phyloP scores from a whole-genome alignment of 30 jellyfish, hydroid and myxozoan genomes.

The Aurelia sp. region DNA sequence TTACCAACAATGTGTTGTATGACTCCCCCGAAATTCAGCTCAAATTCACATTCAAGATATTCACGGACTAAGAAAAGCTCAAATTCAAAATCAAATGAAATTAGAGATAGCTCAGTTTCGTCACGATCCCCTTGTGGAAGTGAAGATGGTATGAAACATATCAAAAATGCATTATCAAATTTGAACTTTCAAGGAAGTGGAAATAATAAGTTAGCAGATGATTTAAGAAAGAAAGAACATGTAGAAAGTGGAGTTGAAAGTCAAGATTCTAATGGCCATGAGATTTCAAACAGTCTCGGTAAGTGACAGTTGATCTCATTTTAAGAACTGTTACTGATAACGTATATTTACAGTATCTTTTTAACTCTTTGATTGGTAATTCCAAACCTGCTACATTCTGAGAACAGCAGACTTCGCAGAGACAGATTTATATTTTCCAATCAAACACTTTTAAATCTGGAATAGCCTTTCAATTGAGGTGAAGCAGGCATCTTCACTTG shows the following conservation, averaged over 20 bases:
- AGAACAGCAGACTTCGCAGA: too few relatives aligned
- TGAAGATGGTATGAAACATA: conserved; percentile 64
- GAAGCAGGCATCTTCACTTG: too few relatives aligned
- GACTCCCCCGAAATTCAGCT: conserved; percentile 96
- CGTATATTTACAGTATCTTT: too few relatives aligned
- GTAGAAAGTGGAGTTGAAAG: conserved; percentile 97
- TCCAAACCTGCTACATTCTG: too few relatives aligned
- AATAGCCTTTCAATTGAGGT: too few relatives aligned
- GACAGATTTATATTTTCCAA: too few relatives aligned
- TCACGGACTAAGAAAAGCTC: conserved; percentile 16
- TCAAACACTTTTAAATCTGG: too few relatives aligned
- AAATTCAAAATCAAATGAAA: conserved; percentile 26
- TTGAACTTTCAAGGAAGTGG: conserved; percentile 63
- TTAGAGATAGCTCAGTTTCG: conserved; percentile 31
- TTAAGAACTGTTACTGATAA: too few relatives aligned
- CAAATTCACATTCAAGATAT: conserved; percentile 60
- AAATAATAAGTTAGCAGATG: conserved; percentile 34
- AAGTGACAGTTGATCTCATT: background rate
- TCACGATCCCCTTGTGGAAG: conserved; percentile 55
- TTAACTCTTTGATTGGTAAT: too few relatives aligned
- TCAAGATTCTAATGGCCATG: conserved; percentile 91
- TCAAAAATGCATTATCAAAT: conserved; percentile 77
- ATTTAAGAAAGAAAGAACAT: conserved; percentile 37
- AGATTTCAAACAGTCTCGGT: conserved; percentile 62
- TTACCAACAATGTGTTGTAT: conserved; percentile 93